Base-by-base conservation (phyloP, 2,113 vertebrate genomes). In the rabbit (Oryctolagus cuniculus) region DNA sequence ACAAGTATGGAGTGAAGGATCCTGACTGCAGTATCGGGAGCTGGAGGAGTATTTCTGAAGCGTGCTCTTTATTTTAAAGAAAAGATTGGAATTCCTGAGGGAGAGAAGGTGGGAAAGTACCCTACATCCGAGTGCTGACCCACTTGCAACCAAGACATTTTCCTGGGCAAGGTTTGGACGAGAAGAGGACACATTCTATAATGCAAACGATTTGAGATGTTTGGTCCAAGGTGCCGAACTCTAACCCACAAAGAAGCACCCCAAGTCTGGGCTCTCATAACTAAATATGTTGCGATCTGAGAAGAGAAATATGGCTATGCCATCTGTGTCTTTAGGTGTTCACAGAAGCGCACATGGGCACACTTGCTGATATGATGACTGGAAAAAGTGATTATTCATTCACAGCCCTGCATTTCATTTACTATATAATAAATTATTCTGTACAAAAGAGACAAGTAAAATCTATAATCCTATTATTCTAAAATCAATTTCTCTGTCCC, bases 371-470 rank as follows among this genome's bases (percentile, higher is more conserved):
- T 67, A 82, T 10, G 53, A 31, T 77, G 31, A 36, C 53, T 82
- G 53, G 61, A 53, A 87, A 83, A 69, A 24, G 36, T 16, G 67
- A 64, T 72, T 66, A 66, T 94, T 80, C 80, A 72, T 81, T 87
- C 77, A 90, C 70, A 94, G 21, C 8, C 21, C 79, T 89, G 72
- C 73, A 53, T 51, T 77, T 81, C 73, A 70, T 97, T 75, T 78
- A 63, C 44, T 5, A 51, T 34, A 9, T 80, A 83, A 81, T 89
- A 94, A 96, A 81, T 91, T 90, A 80, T 91, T 93, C 84, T 93
- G 15, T 73, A 79, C 36, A 61, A 83, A 84, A 94, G 49, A 77
- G 3, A 6, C 49, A 69, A 53, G 36, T 87, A 66, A 67, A 96
- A 84, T 80, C 66, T 93, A 36, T 91, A 75, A 67, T 81, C 63